A percentile compares a stretch with the other conserved stretches of the same genome.
These are phyloP conservation scores for Punctoribates punctum DNA, from an alignment of 2,888 invertebrate species.

Conservation along the genomic window DNA sequence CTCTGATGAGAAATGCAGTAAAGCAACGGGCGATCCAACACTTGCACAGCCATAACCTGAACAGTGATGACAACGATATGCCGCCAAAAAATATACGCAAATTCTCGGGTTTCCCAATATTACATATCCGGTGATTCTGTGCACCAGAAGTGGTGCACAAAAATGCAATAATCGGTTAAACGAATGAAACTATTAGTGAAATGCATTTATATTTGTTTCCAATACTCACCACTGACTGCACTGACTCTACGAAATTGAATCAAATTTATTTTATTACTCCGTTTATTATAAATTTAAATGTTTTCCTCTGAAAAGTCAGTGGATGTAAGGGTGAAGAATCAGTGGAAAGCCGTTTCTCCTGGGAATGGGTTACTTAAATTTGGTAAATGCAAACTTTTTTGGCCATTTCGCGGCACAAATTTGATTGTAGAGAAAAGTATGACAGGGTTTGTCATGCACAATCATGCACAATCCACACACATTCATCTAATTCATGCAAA, in stretches of 20 bases:
- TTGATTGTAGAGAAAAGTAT: conserved; percentile 8
- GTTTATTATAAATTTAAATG: conserved; percentile 36
- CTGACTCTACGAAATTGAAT: background rate
- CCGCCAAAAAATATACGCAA: background rate
- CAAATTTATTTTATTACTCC: conserved; percentile 30
- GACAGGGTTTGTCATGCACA: conserved; percentile 16
- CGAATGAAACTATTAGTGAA: conserved; percentile 25
- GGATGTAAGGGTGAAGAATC: conserved; percentile 34
- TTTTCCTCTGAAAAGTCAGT: background rate
- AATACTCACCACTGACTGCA: background rate
- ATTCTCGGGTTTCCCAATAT: conserved; percentile 1
- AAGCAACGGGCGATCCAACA: conserved; percentile 2
- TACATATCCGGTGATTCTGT: conserved; percentile 12
- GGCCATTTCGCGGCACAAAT: conserved; percentile 28
- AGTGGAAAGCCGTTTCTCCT: background rate
- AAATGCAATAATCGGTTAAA: conserved; percentile 14
- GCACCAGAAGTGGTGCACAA: background rate
- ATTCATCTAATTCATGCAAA: conserved; percentile 31
- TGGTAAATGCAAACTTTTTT: conserved; percentile 26
- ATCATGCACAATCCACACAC: background rate
- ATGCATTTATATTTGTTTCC: conserved; percentile 22
- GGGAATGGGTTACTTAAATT: conserved; percentile 37
- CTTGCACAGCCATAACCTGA: background rate
- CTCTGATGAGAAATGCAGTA: background rate
- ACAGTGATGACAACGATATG: conserved; percentile 8